phyloP scores from a whole-genome alignment of 2,113 vertebrate species.

The Anarhynchus alexandrinus region DNA sequence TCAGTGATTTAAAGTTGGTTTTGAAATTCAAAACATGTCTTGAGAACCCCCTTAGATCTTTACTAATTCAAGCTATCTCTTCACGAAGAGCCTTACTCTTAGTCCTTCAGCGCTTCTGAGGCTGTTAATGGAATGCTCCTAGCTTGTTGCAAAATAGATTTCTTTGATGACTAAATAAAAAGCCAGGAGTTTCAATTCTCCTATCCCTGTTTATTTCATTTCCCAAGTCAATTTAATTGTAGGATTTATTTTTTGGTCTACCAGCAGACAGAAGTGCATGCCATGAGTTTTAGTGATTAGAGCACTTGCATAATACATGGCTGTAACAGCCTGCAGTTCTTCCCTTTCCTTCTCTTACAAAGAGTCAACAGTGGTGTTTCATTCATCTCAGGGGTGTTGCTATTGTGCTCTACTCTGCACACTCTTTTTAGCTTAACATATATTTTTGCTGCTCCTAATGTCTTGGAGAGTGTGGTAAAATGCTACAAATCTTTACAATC shows the following conservation, averaged over 20 bases:
- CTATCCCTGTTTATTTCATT: background rate
- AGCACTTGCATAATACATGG: background rate
- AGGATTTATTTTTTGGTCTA: background rate
- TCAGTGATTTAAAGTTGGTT: background rate
- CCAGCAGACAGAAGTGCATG: background rate
- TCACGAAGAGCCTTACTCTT: background rate
- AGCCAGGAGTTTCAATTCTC: background rate
- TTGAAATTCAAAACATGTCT: slow-evolving; percentile 4
- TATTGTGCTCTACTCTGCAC: background rate
- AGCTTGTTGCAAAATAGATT: slow-evolving; percentile 7
- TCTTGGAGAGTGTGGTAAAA: background rate
- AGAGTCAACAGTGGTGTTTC: background rate
- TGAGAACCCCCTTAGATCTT: background rate
- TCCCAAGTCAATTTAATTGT: background rate
- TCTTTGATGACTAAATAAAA: slow-evolving; percentile 35
- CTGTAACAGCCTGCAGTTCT: background rate
- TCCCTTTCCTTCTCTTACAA: background rate
- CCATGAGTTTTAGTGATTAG: background rate
- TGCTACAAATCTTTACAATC: background rate
- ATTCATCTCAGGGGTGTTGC: background rate
- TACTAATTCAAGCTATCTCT: slow-evolving; percentile 14
- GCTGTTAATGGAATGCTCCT: background rate
- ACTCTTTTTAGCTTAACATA: background rate
- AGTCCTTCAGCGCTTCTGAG: slow-evolving; percentile 2
- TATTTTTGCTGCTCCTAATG: background rate